Evolutionary conservation across 2,113 vertebrate genomes (phyloP).

Genomic region (Oenanthe melanoleuca): DNA sequence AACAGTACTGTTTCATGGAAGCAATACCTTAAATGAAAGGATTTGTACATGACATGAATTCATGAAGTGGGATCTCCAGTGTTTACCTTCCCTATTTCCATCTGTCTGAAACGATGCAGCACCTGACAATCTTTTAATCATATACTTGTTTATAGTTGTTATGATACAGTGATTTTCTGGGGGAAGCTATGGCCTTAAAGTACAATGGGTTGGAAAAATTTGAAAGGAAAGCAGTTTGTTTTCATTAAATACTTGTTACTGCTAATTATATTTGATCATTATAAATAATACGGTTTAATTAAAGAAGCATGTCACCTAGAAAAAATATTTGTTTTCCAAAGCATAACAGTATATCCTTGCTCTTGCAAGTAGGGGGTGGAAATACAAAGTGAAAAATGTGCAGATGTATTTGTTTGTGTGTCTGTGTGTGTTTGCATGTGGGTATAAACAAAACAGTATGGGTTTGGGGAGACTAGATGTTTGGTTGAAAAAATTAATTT

Average conservation of each 20-base stretch:
- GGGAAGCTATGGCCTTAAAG: constrained; percentile 46
- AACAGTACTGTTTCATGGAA: constrained; percentile 7
- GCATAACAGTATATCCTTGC: constrained; percentile 63
- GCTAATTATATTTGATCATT: constrained; percentile 76
- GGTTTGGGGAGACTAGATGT: background rate
- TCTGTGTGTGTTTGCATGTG: background rate
- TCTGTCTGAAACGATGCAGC: background rate
- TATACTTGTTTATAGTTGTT: background rate
- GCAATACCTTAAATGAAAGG: background rate
- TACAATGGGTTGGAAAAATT: constrained; percentile 55
- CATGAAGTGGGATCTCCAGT: background rate
- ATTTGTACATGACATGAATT: background rate
- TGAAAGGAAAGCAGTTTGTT: constrained; percentile 72
- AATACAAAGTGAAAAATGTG: constrained; percentile 34
- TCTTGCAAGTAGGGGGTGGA: constrained; percentile 17
- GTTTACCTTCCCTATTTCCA: constrained; percentile 14
- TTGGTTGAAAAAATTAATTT: background rate
- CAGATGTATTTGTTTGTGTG: background rate
- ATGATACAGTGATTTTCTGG: constrained; percentile 8
- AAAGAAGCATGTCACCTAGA: constrained; percentile 64
- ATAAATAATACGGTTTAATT: constrained; percentile 77
- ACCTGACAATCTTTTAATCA: constrained; percentile 12
- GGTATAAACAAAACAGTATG: constrained; percentile 6
- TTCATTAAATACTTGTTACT: constrained; percentile 77
- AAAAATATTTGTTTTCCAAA: constrained; percentile 73